Percentiles rank a stretch among this genome's conserved stretches.
Conservation (phyloP, 2,113 vertebrate species). For the Silurus glanis region DNA sequence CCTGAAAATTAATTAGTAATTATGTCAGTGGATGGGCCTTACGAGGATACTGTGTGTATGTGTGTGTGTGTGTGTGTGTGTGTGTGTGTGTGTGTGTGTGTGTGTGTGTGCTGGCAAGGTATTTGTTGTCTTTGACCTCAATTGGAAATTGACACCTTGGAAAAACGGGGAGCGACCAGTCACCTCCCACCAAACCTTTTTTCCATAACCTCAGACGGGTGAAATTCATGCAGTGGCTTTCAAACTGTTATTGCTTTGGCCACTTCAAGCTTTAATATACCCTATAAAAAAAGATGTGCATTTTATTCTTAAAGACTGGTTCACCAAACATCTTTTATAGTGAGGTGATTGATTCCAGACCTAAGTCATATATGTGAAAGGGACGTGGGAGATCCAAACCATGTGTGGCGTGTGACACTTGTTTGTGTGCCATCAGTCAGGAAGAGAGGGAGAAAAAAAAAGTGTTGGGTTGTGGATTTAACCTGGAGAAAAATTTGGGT, state of each 20-base stretch:
- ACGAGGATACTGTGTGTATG: neutral
- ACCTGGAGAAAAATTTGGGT: neutral
- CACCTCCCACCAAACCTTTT: slow-evolving; percentile 24
- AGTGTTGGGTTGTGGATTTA: neutral
- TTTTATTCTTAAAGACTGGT: slow-evolving; percentile 43
- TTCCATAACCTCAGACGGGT: slow-evolving; percentile 47
- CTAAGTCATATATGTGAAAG: slow-evolving; percentile 21
- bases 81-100: slow-evolving; percentile 2
- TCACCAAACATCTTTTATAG: slow-evolving; percentile 46
- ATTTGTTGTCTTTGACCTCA: slow-evolving; percentile 22
- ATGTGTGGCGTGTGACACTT: slow-evolving; percentile 51
- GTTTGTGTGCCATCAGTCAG: slow-evolving; percentile 46
- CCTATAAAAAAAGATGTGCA: slow-evolving; percentile 19
- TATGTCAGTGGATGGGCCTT: neutral
- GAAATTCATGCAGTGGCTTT: slow-evolving; percentile 25
- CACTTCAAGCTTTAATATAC: slow-evolving; percentile 37
- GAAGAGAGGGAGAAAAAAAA: slow-evolving; percentile 35
- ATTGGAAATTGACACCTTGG: slow-evolving; percentile 44
- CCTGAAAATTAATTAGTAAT: neutral
- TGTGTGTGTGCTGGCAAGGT: neutral
- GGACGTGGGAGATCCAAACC: slow-evolving; percentile 38
- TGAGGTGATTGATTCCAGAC: slow-evolving; percentile 45
- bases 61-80: slow-evolving; percentile 21
- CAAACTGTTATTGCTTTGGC: slow-evolving; percentile 42
- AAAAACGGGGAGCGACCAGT: slow-evolving; percentile 17